Evolutionary conservation across 2,888 invertebrate species (phyloP).

Genomic region (Gibbula magus): DNA sequence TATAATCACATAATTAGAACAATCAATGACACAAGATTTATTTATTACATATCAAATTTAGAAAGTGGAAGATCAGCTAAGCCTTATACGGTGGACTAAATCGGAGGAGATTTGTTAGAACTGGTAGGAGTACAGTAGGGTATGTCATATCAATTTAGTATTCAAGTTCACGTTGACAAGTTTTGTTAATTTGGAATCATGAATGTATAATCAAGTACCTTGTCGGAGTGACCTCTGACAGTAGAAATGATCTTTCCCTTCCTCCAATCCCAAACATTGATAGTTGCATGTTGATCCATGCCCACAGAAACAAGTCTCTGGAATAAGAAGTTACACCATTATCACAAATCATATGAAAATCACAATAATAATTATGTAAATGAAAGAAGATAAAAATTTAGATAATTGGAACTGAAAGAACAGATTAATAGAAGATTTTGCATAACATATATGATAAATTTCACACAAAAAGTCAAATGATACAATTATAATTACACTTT

Average conservation of each 20-base stretch:
- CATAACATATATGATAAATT: no score
- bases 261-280: conserved; percentile 75
- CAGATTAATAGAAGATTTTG: neutral
- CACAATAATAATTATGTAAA: neutral
- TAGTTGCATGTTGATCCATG: conserved; percentile 70
- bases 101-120: no score
- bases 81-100: no score
- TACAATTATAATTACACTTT: no score
- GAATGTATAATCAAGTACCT: conserved; percentile 57
- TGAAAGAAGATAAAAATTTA: neutral
- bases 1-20: no score
- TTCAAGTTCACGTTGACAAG: conserved; percentile 13
- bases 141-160: neutral
- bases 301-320: conserved; percentile 74
- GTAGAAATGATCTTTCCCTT: conserved; percentile 74
- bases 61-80: no score
- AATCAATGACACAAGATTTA: no score
- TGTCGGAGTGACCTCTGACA: conserved; percentile 72
- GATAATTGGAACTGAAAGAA: neutral
- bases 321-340: conserved; percentile 3
- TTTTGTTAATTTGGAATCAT: neutral
- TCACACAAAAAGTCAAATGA: no score
- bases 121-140: no score
- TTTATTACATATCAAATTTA: no score
- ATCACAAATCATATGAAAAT: neutral